Evolutionary conservation across 2,888 invertebrate genomes (phyloP), one percentile per base, ranked within the genome.

Genomic region (Drosophila peninsularis): DNA sequence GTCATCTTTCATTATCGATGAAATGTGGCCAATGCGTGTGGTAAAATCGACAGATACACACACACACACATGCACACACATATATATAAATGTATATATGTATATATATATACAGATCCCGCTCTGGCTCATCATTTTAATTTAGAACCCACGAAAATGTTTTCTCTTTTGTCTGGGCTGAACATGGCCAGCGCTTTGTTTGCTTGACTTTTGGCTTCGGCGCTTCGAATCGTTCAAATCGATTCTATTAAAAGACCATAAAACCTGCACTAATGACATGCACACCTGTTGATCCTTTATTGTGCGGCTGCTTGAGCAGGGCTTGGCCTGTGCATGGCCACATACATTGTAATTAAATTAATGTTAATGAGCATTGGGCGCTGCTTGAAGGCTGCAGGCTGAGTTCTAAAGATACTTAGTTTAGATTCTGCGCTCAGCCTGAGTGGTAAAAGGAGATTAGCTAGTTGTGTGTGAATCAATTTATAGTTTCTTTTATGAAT

Each of bases 1-100:
- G 89, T 90, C 90, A 90, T 88, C 86, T 90, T 88, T 90, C 84
- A 90, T 90, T 90, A 90, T 89, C 90, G 90, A 87, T 88, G 80
- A 86, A 78, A 75, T 86, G 86, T 89, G 72, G 75, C 76, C 82
- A 73, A 81, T 87, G 85, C 70, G 85, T 85, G 89, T 89, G 89
- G 89, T 56, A 87, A 64, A 37, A 42, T 19, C 19, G 3, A 57
- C 65, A 32, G 67, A 32, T 13, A 53, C 17, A 32, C 44, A 65
- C 3, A 13, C 13, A 39, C 13, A 52, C 14, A n/a, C 4, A 37
- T 3, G 2, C 7, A 27, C 5, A 7, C 4, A 36, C 21, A 44
- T 19, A 27, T 21, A 65, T n/a, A 62, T 24, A 24, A 4, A 24
- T 24, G 56, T 24, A 62, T 30, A 27, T 21, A 65, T n/a, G 60